phyloP scores from a whole-genome alignment of 2,888 invertebrate genomes.

The Oscheius sp. region DNA sequence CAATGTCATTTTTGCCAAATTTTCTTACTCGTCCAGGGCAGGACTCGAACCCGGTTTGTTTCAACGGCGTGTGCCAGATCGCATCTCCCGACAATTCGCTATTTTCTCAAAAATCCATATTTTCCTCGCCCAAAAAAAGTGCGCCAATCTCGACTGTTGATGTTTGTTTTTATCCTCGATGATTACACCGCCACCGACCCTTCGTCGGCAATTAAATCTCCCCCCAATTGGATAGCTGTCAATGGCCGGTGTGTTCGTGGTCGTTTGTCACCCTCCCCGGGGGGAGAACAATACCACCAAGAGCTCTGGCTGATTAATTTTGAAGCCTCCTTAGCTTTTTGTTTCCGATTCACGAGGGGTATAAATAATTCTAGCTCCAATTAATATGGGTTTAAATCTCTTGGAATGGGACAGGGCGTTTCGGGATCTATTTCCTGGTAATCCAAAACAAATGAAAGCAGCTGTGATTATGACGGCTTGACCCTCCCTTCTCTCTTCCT shows the following conservation, averaged over 20 bases:
- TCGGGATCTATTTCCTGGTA: background rate
- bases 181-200: background rate
- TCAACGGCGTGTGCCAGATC: no score
- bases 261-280: no score
- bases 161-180: background rate
- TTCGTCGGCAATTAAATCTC: slow-evolving; percentile 10
- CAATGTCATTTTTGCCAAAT: background rate
- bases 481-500: background rate
- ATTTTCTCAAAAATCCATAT: background rate
- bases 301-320: no score
- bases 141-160: background rate
- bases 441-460: background rate
- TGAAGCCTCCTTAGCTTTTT: no score
- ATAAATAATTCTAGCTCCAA: no score
- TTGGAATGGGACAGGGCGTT: no score
- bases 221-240: slow-evolving; percentile 15
- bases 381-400: no score
- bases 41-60: no score
- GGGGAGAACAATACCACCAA: no score
- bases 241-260: background rate
- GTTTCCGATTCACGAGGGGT: no score
- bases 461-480: slow-evolving; percentile 5
- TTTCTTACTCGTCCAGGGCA: background rate
- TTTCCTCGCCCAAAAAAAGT: background rate
- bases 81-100: no score